These are phyloP conservation scores for Emmelina monodactyla DNA, from an alignment of 2,888 invertebrate species.

Conservation along the genomic window DNA sequence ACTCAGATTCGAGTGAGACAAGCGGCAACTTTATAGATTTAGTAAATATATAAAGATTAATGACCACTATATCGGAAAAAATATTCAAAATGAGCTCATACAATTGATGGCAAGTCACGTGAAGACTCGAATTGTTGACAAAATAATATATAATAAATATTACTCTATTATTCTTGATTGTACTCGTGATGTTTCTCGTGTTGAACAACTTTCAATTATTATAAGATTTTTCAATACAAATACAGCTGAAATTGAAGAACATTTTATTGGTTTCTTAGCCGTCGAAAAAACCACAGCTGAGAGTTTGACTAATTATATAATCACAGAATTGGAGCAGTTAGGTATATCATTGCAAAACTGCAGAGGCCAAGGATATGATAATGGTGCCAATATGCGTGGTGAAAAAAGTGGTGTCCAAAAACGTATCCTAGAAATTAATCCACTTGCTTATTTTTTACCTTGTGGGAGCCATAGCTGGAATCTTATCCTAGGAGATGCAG, in stretches of 20 bases:
- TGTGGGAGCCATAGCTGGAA: constrained; percentile 1
- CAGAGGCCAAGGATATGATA: constrained; percentile 7
- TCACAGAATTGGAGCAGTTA: constrained; percentile 9
- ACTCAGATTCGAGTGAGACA: constrained; percentile 8
- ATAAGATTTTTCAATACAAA: constrained; percentile 15
- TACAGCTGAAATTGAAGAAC: constrained; percentile 7
- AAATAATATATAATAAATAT: constrained; percentile 8
- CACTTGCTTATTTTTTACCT: constrained; percentile 6
- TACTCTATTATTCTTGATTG: constrained; percentile 14
- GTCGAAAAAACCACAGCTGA: constrained; percentile 7
- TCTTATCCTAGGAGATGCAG: constrained; percentile 11
- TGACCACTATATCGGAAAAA: constrained; percentile 14
- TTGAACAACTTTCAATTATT: constrained; percentile 13
- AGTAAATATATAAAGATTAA: constrained; percentile 6
- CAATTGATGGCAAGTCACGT: constrained; percentile 12
- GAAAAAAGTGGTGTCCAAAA: constrained; percentile 6
- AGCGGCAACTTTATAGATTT: constrained; percentile 9
- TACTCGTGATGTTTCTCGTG: constrained; percentile 12
- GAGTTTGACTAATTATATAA: constrained; percentile 8
- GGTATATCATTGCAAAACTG: constrained; percentile 7
- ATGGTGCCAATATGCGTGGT: constrained; percentile 8
- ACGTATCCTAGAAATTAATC: constrained; percentile 8
- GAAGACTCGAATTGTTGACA: constrained; percentile 6
- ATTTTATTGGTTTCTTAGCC: constrained; percentile 9
- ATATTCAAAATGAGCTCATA: constrained; percentile 16